These are phyloP conservation scores for Philaenus spumarius DNA, from an alignment of 1,140 invertebrate species.

Conservation along the genomic window DNA sequence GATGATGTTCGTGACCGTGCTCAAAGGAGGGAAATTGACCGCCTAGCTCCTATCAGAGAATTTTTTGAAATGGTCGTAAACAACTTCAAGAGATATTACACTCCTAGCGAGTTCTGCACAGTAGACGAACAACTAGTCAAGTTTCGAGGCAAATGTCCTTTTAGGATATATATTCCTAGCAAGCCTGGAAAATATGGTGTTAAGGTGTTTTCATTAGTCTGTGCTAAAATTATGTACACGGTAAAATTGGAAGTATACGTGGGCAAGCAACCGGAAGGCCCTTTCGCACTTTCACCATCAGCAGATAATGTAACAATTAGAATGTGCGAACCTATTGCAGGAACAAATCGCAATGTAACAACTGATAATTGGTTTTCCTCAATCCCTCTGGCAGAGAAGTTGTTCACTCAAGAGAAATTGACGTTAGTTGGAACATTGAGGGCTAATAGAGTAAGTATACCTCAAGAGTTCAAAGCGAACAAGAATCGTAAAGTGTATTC, in stretches of 20 bases:
- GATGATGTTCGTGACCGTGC: conserved; percentile 30
- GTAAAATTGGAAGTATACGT: conserved; percentile 13
- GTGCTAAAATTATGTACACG: conserved; percentile 10
- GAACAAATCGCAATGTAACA: conserved; percentile 34
- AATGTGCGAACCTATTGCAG: conserved; percentile 33
- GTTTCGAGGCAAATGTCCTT: conserved; percentile 36
- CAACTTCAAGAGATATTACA: conserved; percentile 29
- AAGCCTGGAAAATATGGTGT: conserved; percentile 12
- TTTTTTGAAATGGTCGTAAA: conserved; percentile 29
- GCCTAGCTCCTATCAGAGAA: conserved; percentile 34
- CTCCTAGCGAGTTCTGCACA: conserved; percentile 30
- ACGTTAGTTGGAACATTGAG: conserved; percentile 31
- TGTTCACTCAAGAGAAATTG: conserved; percentile 27
- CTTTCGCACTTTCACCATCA: conserved; percentile 26
- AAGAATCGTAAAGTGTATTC: conserved; percentile 4
- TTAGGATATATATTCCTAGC: conserved; percentile 33
- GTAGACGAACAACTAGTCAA: conserved; percentile 39
- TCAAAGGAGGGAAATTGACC: conserved; percentile 32
- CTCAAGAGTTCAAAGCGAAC: conserved; percentile 19
- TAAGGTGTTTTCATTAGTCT: conserved; percentile 9
- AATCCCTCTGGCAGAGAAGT: conserved; percentile 20
- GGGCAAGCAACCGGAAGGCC: conserved; percentile 34
- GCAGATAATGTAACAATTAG: conserved; percentile 34
- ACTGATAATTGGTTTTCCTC: conserved; percentile 35
- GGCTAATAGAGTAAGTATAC: conserved; percentile 29